Evolutionary conservation across 2,888 invertebrate genomes (phyloP), one percentile per base, ranked within the genome.

Genomic region (Metopia argyrocephala): DNA sequence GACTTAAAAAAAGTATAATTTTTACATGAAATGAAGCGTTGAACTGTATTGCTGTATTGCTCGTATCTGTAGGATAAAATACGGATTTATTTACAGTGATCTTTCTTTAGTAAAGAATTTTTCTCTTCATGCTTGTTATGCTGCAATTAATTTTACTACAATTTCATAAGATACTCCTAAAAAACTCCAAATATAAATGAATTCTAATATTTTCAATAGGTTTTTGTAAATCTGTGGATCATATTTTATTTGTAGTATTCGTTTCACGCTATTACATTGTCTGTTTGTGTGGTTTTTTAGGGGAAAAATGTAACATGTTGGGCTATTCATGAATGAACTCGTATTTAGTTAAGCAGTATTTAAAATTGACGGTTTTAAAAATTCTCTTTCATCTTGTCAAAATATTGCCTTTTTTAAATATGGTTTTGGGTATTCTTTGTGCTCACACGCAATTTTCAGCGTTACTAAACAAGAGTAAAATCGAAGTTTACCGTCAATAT

Each of bases 101-200:
- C 38, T 12, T 38, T 3, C 38, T 38, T 38, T 9, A 21, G 15
- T 46, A 23, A 25, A 6, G 18, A 23, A 21, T 3, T 71, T n/a
- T n/a, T 50, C 15, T 73, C 74, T 84, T 84, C 69, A 84, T 81
- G 84, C 84, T 12, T 84, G 65, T 84, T 75, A 84, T 76, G 78
- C 66, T 68, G 83, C 78, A 87, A 88, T 88, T 89, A 87, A 88
- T 88, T 86, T 89, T 88, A 86, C 89, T 88, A 84, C 82, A 84
- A 87, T 88, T 88, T 86, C 89, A 31, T 68, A 56, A 62, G 66
- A 65, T 62, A 68, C 75, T 79, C 74, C 75, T 52, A 27, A 50
- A 66, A n/a, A n/a, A n/a, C 20, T 64, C 45, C n/a, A 21, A 45
- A 28, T 45, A n/a, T 54, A 20, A 54, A 46, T 73, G 15, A 45